These are phyloP conservation scores for Trichoplusia ni DNA, from an alignment of 1,140 invertebrate genomes.

Conservation along the genomic window DNA sequence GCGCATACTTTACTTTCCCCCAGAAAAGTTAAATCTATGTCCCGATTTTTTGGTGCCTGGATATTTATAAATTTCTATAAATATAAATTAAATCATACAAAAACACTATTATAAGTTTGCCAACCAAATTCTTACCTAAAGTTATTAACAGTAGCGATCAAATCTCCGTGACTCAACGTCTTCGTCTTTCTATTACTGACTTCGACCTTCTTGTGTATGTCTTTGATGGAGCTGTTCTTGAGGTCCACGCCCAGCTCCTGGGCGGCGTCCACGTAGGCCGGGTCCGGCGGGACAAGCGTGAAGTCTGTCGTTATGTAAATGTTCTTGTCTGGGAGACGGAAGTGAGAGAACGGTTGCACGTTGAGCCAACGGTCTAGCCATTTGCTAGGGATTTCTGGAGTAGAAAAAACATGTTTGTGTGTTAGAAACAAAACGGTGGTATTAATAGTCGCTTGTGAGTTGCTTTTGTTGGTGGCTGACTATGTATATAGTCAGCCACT, in stretches of 20 bases:
- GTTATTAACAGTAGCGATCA: conserved; percentile 70
- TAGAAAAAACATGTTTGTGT: not conserved
- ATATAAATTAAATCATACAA: no score
- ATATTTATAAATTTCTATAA: no score
- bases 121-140: conserved; percentile 55
- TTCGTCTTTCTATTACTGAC: conserved; percentile 27
- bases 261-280: conserved; percentile 53
- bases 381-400: conserved; percentile 81
- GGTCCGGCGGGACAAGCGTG: conserved; percentile 81
- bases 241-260: conserved; percentile 56
- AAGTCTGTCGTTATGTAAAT: conserved; percentile 93
- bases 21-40: no score
- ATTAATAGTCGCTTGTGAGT: no score
- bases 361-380: conserved; percentile 84
- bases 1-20: not conserved
- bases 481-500: no score
- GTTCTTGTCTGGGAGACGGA: conserved; percentile 90
- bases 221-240: conserved; percentile 48
- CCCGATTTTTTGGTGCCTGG: no score
- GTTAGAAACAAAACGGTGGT: not conserved
- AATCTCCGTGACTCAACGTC: conserved; percentile 56
- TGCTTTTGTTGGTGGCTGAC: no score
- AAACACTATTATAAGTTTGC: not conserved
- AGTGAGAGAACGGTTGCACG: conserved; percentile 81
- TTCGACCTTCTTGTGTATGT: conserved; percentile 57